These are phyloP conservation scores for Tricholauxania praeusta DNA, from an alignment of 2,888 invertebrate species.

Conservation along the genomic window DNA sequence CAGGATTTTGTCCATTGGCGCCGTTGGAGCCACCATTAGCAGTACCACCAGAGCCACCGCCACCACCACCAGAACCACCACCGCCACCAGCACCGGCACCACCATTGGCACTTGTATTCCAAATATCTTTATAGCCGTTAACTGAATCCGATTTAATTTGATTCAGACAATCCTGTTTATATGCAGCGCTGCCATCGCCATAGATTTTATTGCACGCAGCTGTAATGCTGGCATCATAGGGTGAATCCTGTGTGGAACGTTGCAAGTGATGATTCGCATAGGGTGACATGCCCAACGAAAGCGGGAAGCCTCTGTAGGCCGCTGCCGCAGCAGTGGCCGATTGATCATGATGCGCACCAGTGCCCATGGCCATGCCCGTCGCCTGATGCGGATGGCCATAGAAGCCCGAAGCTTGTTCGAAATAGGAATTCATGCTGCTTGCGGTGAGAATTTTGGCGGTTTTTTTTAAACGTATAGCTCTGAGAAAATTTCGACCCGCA, in stretches of 20 bases:
- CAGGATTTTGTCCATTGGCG: constrained; percentile 72
- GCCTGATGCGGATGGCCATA: constrained; percentile 93
- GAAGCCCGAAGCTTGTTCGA: constrained; percentile 92
- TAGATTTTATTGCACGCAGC: constrained; percentile 82
- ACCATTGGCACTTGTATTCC: constrained; percentile 70
- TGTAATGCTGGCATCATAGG: constrained; percentile 90
- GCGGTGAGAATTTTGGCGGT: constrained; percentile 68
- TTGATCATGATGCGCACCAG: constrained; percentile 80
- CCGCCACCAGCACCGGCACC: constrained; percentile 71
- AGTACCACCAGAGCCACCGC: constrained; percentile 73
- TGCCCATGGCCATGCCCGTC: constrained; percentile 75
- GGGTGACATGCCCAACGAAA: constrained; percentile 87
- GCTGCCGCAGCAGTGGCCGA: constrained; percentile 74
- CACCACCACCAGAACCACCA: constrained; percentile 72
- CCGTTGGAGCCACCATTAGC: constrained; percentile 70
- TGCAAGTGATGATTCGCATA: constrained; percentile 85
- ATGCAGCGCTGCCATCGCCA: constrained; percentile 66
- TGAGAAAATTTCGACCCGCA: neutral
- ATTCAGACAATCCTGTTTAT: constrained; percentile 82
- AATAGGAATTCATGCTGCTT: constrained; percentile 90
- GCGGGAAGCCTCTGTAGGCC: constrained; percentile 85
- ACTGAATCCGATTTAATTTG: constrained; percentile 70
- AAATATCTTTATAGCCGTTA: constrained; percentile 74
- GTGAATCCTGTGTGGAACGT: constrained; percentile 89
- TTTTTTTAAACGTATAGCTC: constrained; percentile 41